Conservation (phyloP, 1,140 invertebrate species). For the Thaumatotibia leucotreta region DNA sequence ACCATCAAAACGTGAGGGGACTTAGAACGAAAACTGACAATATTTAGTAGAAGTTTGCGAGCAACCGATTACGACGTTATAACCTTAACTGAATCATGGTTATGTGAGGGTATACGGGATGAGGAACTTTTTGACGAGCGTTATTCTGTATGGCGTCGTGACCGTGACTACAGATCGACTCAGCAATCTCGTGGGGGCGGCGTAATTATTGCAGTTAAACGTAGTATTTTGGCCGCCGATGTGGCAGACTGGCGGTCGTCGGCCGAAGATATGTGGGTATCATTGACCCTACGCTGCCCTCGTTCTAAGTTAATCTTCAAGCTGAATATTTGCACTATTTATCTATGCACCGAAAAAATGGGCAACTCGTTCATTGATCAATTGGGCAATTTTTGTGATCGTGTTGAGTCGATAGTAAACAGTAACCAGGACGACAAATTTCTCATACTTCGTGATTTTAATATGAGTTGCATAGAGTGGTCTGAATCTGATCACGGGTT, state of each 20-base stretch:
- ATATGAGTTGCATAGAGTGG: too few species aligned
- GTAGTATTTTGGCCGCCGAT: not conserved
- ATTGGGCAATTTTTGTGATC: too few species aligned
- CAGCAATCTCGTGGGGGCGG: not conserved
- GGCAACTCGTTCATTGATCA: too few species aligned
- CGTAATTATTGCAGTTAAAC: slow-evolving; percentile 6
- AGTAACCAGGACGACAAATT: too few species aligned
- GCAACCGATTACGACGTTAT: not conserved
- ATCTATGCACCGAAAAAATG: too few species aligned
- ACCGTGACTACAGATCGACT: not conserved
- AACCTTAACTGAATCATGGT: slow-evolving; percentile 8
- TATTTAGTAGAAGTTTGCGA: not conserved
- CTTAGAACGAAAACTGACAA: not conserved
- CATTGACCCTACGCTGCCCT: not conserved
- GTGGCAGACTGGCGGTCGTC: not conserved
- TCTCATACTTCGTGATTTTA: too few species aligned
- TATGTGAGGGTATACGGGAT: not conserved
- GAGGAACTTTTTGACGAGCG: slow-evolving; percentile 8
- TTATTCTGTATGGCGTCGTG: not conserved
- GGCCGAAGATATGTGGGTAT: slow-evolving; percentile 7
- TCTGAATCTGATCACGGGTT: too few species aligned
- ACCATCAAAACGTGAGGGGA: not conserved
- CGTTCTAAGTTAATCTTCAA: too few species aligned
- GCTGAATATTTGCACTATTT: too few species aligned
- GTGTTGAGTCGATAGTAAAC: too few species aligned